Conservation (phyloP, 1,140 invertebrate genomes). For the Saccostrea glomerata region DNA sequence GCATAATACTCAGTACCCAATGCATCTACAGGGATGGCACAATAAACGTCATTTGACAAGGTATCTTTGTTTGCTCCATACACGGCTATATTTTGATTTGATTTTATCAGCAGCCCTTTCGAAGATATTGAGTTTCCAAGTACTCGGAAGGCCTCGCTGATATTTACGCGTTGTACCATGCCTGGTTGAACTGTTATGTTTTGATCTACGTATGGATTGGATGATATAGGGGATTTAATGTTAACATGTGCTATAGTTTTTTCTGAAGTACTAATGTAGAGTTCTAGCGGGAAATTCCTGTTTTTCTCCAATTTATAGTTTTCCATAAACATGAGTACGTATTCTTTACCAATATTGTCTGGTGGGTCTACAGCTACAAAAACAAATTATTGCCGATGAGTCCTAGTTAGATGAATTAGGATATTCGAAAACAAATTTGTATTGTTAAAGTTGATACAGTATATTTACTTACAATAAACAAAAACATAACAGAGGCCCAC, state of each 20-base stretch:
- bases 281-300: conserved; percentile 45
- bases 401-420: not conserved
- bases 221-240: conserved; percentile 50
- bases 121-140: conserved; percentile 43
- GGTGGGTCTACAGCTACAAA: conserved; percentile 33
- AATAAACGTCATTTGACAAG: conserved; percentile 60
- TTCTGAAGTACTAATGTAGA: conserved; percentile 53
- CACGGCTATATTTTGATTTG: conserved; percentile 54
- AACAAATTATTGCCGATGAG: not conserved
- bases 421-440: not conserved
- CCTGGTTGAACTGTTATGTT: conserved; percentile 41
- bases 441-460: not conserved
- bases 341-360: conserved; percentile 54
- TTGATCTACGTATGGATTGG: conserved; percentile 13
- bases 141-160: conserved; percentile 46
- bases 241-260: conserved; percentile 39
- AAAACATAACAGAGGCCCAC: not conserved
- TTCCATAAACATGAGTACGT: conserved; percentile 54
- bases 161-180: conserved; percentile 39
- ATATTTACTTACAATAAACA: not conserved
- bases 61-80: conserved; percentile 60
- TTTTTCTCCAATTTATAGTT: conserved; percentile 45
- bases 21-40: conserved; percentile 59
- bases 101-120: conserved; percentile 48
- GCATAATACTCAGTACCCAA: conserved; percentile 67